These are phyloP conservation scores for Alosa sapidissima DNA, from an alignment of 2,797 vertebrate genomes.

Conservation along the genomic window DNA sequence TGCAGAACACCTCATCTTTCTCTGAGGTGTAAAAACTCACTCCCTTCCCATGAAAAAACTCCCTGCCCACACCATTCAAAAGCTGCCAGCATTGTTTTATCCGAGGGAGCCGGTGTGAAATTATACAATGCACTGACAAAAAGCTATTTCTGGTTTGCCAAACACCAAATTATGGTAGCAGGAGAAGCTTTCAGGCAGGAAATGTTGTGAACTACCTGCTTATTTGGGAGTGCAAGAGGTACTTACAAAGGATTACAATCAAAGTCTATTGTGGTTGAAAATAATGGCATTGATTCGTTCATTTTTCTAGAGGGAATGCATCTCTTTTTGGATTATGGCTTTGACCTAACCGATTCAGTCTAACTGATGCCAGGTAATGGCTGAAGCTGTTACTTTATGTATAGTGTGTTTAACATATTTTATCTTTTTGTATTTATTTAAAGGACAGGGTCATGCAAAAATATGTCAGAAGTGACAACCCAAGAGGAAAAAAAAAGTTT, in stretches of 20 bases:
- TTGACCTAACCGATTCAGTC: not conserved
- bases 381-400: not conserved
- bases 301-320: not conserved
- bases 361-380: not conserved
- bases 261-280: conserved; percentile 38
- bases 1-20: not conserved
- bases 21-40: conserved; percentile 25
- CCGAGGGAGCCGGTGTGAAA: conserved; percentile 37
- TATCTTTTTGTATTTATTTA: not conserved
- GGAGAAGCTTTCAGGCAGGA: conserved; percentile 40
- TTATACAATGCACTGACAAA: conserved; percentile 40
- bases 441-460: not conserved
- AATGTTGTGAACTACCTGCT: conserved; percentile 39
- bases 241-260: conserved; percentile 48
- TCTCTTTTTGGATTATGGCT: not conserved
- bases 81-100: conserved; percentile 39
- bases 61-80: conserved; percentile 30
- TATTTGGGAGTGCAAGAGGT: conserved; percentile 36
- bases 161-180: conserved; percentile 39
- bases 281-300: conserved; percentile 42
- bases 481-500: not conserved
- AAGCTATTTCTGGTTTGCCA: conserved; percentile 26
- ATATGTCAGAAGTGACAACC: not conserved
- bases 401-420: not conserved
- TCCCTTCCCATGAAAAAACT: conserved; percentile 24